A percentile compares a stretch with the other conserved stretches of the same genome.
Conservation (phyloP, 1,140 invertebrate species). For the Meteorus sp. region DNA sequence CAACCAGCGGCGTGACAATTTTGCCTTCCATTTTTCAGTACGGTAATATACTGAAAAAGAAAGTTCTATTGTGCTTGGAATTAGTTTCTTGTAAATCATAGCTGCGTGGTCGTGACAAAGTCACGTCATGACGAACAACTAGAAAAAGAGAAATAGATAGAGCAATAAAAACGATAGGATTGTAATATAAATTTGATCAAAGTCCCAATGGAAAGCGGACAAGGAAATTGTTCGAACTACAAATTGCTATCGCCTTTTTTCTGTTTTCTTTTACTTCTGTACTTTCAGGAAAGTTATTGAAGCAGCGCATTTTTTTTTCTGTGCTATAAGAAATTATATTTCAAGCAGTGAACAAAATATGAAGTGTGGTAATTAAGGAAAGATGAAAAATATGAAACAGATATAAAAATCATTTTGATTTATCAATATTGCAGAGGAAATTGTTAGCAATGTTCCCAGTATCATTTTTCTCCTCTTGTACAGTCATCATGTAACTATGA, state of each 20-base stretch:
- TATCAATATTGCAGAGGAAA: no score
- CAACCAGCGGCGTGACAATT: no score
- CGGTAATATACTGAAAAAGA: no score
- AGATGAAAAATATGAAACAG: no score
- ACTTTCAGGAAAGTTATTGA: slow-evolving; percentile 21
- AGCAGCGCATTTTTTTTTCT: slow-evolving; percentile 1
- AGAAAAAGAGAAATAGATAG: neutral
- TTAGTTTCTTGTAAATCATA: neutral
- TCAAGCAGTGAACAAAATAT: slow-evolving; percentile 4
- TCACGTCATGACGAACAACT: neutral
- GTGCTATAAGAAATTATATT: slow-evolving; percentile 1
- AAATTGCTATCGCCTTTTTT: slow-evolving; percentile 20
- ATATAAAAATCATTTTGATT: no score
- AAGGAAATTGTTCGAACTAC: slow-evolving; percentile 28
- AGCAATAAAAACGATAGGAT: slow-evolving; percentile 29
- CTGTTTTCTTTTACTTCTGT: slow-evolving; percentile 9
- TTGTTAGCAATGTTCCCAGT: no score
- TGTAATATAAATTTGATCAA: slow-evolving; percentile 35
- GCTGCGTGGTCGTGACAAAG: neutral
- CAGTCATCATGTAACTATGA: no score
- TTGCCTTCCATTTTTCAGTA: no score
- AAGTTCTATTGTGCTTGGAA: no score
- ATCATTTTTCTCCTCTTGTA: no score
- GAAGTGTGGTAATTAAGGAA: no score
- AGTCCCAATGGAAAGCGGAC: slow-evolving; percentile 26